Percentiles rank a stretch among this genome's conserved stretches.
Evolutionary conservation across 92 coral and sea anemone genomes (phyloP).

Genomic region (Parazoanthus swiftii): DNA sequence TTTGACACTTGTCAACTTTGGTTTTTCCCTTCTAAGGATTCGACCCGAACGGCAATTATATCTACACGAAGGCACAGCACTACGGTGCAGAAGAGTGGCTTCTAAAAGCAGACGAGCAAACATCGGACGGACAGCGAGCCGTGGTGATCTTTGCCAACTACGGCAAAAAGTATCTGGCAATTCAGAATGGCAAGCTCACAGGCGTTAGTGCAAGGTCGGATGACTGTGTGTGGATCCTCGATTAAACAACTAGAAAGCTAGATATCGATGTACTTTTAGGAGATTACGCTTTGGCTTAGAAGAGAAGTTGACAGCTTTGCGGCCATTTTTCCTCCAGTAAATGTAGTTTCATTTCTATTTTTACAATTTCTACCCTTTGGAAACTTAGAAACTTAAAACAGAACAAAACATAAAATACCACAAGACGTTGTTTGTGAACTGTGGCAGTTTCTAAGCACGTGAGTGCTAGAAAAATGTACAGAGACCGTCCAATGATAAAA

Average conservation of each 20-base stretch:
- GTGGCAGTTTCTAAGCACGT: not conserved
- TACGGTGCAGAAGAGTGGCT: slow-evolving; percentile 93
- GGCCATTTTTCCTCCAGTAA: not conserved
- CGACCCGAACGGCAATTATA: slow-evolving; percentile 85
- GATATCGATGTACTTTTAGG: too few species aligned
- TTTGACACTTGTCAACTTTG: too few species aligned
- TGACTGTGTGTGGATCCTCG: slow-evolving; percentile 88
- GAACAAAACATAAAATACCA: not conserved
- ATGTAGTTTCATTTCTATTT: not conserved
- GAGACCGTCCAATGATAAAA: not conserved
- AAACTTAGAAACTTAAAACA: not conserved
- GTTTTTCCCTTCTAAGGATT: slow-evolving; percentile 50
- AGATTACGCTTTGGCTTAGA: not conserved
- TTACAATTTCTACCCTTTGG: too few species aligned
- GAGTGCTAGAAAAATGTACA: not conserved
- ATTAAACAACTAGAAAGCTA: slow-evolving; percentile 26
- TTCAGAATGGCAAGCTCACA: slow-evolving; percentile 71
- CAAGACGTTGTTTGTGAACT: not conserved
- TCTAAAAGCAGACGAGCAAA: slow-evolving; percentile 77
- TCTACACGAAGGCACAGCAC: slow-evolving; percentile 83
- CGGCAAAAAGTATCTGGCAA: slow-evolving; percentile 86
- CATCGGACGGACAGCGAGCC: slow-evolving; percentile 71
- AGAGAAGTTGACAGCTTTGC: too few species aligned
- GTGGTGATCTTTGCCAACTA: slow-evolving; percentile 83
- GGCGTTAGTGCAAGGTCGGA: slow-evolving; percentile 67